phyloP scores from a whole-genome alignment of 1,140 invertebrate species.

The Tetramorium alpestre region DNA sequence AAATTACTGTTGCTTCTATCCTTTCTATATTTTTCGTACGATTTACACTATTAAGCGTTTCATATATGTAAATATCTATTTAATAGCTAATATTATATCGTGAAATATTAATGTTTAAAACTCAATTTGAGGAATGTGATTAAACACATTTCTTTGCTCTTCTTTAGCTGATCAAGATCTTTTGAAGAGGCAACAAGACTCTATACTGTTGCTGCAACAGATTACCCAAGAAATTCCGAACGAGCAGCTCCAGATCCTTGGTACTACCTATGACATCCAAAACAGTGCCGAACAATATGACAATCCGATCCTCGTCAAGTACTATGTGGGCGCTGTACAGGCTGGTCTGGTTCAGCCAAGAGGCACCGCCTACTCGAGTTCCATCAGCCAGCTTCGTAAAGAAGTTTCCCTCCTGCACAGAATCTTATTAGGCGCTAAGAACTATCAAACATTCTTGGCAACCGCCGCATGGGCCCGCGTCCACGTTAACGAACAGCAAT shows the following conservation, averaged over 20 bases:
- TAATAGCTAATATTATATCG: background rate
- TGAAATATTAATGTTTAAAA: background rate
- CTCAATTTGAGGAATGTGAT: background rate
- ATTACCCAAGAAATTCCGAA: constrained; percentile 83
- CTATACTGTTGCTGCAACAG: constrained; percentile 88
- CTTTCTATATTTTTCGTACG: no score
- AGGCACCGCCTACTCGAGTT: constrained; percentile 76
- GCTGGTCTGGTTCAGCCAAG: constrained; percentile 80
- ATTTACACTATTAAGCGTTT: constrained; percentile 6
- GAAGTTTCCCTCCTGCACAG: constrained; percentile 79
- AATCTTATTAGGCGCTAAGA: constrained; percentile 84
- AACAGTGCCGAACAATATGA: constrained; percentile 74
- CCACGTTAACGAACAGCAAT: constrained; percentile 83
- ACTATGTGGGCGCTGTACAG: constrained; percentile 76
- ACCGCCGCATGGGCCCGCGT: constrained; percentile 84
- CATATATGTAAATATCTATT: background rate
- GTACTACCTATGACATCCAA: constrained; percentile 79
- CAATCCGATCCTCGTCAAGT: constrained; percentile 77
- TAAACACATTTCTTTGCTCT: background rate
- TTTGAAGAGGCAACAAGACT: constrained; percentile 87
- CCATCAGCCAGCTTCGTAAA: constrained; percentile 79
- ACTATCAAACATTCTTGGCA: constrained; percentile 82
- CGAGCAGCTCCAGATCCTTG: constrained; percentile 79
- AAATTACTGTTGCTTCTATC: no score
- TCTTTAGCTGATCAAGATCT: constrained; percentile 86